Percentiles rank a stretch among this genome's conserved stretches.
phyloP scores from a whole-genome alignment of 2,797 vertebrate genomes.

The Antennarius maculatus region DNA sequence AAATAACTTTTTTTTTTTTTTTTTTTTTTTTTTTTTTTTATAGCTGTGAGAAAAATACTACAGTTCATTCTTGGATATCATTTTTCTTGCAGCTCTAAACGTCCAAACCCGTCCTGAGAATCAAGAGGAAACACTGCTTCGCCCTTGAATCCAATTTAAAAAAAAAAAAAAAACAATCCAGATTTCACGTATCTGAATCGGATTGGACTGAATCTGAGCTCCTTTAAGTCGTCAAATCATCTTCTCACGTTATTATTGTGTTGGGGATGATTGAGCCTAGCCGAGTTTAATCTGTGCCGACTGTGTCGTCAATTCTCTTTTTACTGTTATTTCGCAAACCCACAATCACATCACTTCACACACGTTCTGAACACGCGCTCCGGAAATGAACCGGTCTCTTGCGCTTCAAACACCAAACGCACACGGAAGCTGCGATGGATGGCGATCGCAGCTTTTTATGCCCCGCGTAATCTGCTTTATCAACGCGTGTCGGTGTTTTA shows the following conservation, averaged over 20 bases:
- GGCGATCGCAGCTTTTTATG: too few relatives aligned
- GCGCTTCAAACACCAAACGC: slow-evolving; percentile 7
- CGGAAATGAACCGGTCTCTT: slow-evolving; percentile 20
- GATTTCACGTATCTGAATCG: slow-evolving; percentile 3
- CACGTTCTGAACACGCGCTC: slow-evolving; percentile 4
- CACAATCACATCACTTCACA: too few relatives aligned
- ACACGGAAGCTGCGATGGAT: slow-evolving; percentile 30
- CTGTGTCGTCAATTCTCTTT: too few relatives aligned
- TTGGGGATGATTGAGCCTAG: too few relatives aligned
- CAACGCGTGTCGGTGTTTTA: background rate
- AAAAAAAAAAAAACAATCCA: background rate
- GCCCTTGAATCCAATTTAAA: background rate
- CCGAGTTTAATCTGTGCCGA: too few relatives aligned
- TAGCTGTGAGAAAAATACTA: too few relatives aligned
- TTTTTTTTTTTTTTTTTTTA: too few relatives aligned
- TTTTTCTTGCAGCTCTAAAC: too few relatives aligned
- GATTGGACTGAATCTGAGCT: background rate
- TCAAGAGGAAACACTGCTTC: background rate
- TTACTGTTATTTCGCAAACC: too few relatives aligned
- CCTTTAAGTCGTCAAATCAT: background rate
- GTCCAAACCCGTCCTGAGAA: too few relatives aligned
- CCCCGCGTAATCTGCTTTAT: background rate
- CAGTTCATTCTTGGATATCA: too few relatives aligned
- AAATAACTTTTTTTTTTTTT: too few relatives aligned
- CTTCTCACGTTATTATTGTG: background rate